Evolutionary conservation across 92 coral and sea anemone species (phyloP), one percentile per base, ranked within the genome.

Genomic region (Anthopleura xanthogrammica): DNA sequence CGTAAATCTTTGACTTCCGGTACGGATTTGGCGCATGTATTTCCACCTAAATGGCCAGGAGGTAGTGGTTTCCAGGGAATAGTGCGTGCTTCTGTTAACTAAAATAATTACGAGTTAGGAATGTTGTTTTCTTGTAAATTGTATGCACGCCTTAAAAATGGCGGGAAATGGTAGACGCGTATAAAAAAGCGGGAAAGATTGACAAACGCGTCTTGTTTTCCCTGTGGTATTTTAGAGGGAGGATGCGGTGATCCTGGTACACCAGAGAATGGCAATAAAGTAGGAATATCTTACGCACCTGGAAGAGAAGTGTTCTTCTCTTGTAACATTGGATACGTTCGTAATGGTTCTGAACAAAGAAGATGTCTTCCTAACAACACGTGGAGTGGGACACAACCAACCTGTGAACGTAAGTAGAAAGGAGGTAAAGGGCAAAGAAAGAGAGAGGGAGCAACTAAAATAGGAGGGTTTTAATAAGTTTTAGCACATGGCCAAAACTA

Each of bases 381-480:
- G 16, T 95, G 98, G 98, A 93, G 93, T 50, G 98, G 98, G 24
- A 52, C 54, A 0, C 94, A 93, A 83, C 97, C 97, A 41, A 71
- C 54, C 10, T 93, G 97, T 76, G 58, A 71, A 82, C 89, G 97
- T 93, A 62, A 79, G 91, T 78, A 23, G 17, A 11, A 14, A 5
- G 16, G 5, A 5, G 7, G 0, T 46, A 5, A 46, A 46, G 36
- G 36, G 36, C 36, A 29, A 46, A 46, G 50, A 0, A 46, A 9
- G 50, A 46, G 50, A 46, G 50, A 46, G 36, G 36, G 36, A 29
- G 36, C 36, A 29, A 29, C 0, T 29, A 29, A 29, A 46, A 46
- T 46, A 5, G 50, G 50, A 46, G 50, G 50, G 50, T 4, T 46
- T 46, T 2, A 5, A 46, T 46, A 46, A 2, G 3, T 46, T 9